Percentiles rank a stretch among this genome's conserved stretches.
Conservation (phyloP, 2,797 vertebrate species). For the Acanthiza pusilla region DNA sequence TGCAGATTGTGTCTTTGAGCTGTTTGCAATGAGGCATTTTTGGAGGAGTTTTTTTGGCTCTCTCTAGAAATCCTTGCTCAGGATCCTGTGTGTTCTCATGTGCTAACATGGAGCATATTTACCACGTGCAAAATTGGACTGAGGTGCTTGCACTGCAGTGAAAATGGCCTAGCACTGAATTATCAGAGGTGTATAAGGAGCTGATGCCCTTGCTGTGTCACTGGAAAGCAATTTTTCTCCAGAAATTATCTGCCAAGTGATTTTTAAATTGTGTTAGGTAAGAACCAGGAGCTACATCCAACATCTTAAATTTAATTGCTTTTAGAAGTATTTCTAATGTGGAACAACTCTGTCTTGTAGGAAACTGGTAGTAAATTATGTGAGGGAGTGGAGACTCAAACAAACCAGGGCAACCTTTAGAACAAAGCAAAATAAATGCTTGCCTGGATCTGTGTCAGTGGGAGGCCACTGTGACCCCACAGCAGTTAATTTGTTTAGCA, state of each 20-base stretch:
- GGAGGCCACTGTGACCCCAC: conserved; percentile 19
- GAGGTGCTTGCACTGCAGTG: neutral
- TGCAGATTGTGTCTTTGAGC: neutral
- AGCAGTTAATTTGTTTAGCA: conserved; percentile 34
- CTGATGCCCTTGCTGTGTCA: neutral
- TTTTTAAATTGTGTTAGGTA: neutral
- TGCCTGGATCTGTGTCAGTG: conserved; percentile 38
- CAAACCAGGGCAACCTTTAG: conserved; percentile 10
- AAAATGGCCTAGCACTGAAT: neutral
- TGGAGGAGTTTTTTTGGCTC: neutral
- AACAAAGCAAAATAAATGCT: conserved; percentile 43
- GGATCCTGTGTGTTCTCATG: neutral
- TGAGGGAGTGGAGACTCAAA: neutral
- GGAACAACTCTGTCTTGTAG: neutral
- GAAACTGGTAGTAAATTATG: neutral
- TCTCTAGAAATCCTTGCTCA: neutral
- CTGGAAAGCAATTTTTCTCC: neutral
- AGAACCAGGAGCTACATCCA: neutral
- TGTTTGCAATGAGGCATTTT: neutral
- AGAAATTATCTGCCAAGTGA: neutral
- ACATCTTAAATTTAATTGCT: neutral
- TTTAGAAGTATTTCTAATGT: neutral
- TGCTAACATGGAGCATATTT: neutral
- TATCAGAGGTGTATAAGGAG: neutral
- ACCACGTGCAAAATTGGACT: neutral